A percentile compares a stretch with the other conserved stretches of the same genome.
phyloP scores from a whole-genome alignment of 2,797 vertebrate species.

The Chloroceryle amazona region DNA sequence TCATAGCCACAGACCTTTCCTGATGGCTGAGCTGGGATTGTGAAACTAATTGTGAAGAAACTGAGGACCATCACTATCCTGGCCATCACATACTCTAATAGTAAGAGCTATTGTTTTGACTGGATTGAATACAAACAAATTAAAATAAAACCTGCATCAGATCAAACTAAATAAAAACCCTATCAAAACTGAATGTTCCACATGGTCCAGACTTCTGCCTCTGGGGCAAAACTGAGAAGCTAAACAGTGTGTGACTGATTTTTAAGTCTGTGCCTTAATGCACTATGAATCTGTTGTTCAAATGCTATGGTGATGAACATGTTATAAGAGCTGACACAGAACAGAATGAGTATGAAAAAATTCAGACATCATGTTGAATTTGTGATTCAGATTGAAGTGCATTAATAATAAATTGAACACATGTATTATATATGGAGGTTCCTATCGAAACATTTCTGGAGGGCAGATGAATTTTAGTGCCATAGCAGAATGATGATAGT shows the following conservation, averaged over 20 bases:
- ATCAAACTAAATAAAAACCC: neutral
- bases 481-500: conserved; percentile 24
- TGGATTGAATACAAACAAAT: neutral
- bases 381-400: conserved; percentile 46
- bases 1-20: neutral
- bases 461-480: conserved; percentile 49
- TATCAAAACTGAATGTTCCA: neutral
- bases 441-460: conserved; percentile 49
- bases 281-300: neutral
- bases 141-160: neutral
- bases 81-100: neutral
- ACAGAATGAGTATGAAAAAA: conserved; percentile 5
- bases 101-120: neutral
- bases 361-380: conserved; percentile 61
- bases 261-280: conserved; percentile 2
- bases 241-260: neutral
- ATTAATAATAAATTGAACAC: conserved; percentile 67
- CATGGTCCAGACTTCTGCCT: neutral
- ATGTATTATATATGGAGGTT: conserved; percentile 68
- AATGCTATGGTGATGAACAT: neutral
- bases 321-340: conserved; percentile 30
- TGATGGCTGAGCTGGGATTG: neutral
- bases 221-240: conserved; percentile 5
- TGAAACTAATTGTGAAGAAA: neutral
- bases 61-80: neutral